A percentile compares a stretch with the other conserved stretches of the same genome.
Conservation (phyloP, 2,888 invertebrate genomes). For the Nymphalis c-album region DNA sequence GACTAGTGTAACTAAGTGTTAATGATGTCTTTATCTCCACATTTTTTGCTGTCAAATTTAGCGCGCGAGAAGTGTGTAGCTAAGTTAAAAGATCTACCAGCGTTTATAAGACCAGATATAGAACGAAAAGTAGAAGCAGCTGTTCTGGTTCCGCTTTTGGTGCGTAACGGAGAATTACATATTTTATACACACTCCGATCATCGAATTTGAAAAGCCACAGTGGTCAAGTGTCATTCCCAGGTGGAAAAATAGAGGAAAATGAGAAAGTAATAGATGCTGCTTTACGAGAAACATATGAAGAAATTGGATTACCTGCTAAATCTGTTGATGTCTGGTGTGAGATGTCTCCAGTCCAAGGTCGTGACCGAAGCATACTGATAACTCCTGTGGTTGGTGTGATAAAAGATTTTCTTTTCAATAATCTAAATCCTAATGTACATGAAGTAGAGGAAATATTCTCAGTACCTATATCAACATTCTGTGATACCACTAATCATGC, state of each 20-base stretch:
- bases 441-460: constrained; percentile 91
- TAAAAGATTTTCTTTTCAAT: constrained; percentile 73
- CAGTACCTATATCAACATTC: constrained; percentile 84
- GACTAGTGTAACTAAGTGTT: not conserved
- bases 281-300: constrained; percentile 93
- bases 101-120: constrained; percentile 52
- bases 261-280: constrained; percentile 84
- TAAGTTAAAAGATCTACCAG: constrained; percentile 82
- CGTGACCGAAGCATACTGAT: constrained; percentile 79
- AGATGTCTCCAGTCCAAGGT: constrained; percentile 58
- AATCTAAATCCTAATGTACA: constrained; percentile 82
- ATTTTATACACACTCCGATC: constrained; percentile 92
- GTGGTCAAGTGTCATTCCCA: constrained; percentile 93
- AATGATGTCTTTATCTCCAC: constrained; percentile 60
- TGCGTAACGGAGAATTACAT: constrained; percentile 85
- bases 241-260: constrained; percentile 89
- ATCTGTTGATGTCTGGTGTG: constrained; percentile 86
- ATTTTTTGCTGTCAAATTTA: constrained; percentile 72
- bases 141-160: constrained; percentile 91
- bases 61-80: constrained; percentile 81
- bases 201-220: constrained; percentile 85
- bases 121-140: constrained; percentile 81
- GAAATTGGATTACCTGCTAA: constrained; percentile 87
- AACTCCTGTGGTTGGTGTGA: constrained; percentile 86
- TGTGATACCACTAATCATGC: constrained; percentile 82